Evolutionary conservation across 2,888 invertebrate genomes (phyloP), one percentile per base, ranked within the genome.

Genomic region (Apodemia hepburni): DNA sequence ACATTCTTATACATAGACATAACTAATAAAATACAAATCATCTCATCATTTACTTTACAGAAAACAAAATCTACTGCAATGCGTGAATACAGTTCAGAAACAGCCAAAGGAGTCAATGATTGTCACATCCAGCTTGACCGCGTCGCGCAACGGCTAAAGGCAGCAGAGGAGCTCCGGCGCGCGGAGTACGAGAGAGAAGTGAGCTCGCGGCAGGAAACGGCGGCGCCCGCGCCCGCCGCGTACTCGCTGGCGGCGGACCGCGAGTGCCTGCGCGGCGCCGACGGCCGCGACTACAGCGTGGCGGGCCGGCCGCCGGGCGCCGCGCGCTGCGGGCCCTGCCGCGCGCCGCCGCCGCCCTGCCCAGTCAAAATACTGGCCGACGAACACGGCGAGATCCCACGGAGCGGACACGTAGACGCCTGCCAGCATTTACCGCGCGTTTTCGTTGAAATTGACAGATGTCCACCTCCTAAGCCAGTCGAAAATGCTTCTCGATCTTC

Each of bases 371-470:
- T 77, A 11, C 66, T 69, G 22, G 68, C 76, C 12, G 77, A 75
- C 66, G 69, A 70, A 69, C 70, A 66, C 12, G 84, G 83, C 71
- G 69, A 71, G 17, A 66, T 73, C 22, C 65, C 64, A 29, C 60
- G 51, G 27, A 66, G 61, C 22, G 58, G 42, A 2, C 61, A 62
- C 58, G 64, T 75, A 12, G 79, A 82, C 66, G 80, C 81, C 15
- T 84, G 84, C 70, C 76, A 75, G n/a, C 80, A 82, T 63, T 73
- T 70, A 0, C 80, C 81, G 2, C 78, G 77, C 17, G 65, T 78
- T 2, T 66, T 82, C 38, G 38, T 81, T 7, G 74, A 79, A 59
- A 71, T 83, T 27, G 78, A 82, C 38, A 79, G 84, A 33, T 67
- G 62, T 60, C 22, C 47, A n/a, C 57, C 29, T 15, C 17, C 22